Conservation (phyloP, 1,140 invertebrate genomes). For the Diuraphis noxia region DNA sequence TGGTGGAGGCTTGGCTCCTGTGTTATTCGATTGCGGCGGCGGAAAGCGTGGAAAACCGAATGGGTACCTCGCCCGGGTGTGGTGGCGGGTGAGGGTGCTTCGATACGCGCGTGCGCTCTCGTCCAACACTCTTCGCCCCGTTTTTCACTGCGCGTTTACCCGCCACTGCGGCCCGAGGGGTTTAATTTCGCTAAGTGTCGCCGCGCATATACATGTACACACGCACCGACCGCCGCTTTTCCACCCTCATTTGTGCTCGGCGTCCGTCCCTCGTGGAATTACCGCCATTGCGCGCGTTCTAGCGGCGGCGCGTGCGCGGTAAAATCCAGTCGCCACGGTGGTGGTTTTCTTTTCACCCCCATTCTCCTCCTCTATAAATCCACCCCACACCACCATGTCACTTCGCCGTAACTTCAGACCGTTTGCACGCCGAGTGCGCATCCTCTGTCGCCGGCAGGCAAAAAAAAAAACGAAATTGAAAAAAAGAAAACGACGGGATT, state of each 20-base stretch:
- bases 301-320: slow-evolving; percentile 12
- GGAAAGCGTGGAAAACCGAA: slow-evolving; percentile 17
- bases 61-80: not conserved
- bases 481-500: slow-evolving; percentile 4
- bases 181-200: slow-evolving; percentile 53
- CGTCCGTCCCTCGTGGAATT: slow-evolving; percentile 9
- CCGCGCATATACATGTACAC: not conserved
- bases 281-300: slow-evolving; percentile 23
- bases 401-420: not conserved
- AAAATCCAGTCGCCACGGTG: not conserved
- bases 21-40: not conserved
- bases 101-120: not conserved
- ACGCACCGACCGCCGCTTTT: not conserved
- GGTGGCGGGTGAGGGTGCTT: not conserved
- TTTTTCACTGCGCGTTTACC: not conserved
- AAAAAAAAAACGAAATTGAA: not conserved
- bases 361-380: not conserved
- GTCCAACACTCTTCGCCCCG: not conserved
- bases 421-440: not conserved
- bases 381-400: not conserved
- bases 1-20: not conserved
- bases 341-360: not conserved
- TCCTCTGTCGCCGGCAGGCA: no score
- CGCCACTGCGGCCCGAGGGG: slow-evolving; percentile 18
- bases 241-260: not conserved